phyloP scores from a whole-genome alignment of 2,888 invertebrate species.

The Drosophila aldrichi region DNA sequence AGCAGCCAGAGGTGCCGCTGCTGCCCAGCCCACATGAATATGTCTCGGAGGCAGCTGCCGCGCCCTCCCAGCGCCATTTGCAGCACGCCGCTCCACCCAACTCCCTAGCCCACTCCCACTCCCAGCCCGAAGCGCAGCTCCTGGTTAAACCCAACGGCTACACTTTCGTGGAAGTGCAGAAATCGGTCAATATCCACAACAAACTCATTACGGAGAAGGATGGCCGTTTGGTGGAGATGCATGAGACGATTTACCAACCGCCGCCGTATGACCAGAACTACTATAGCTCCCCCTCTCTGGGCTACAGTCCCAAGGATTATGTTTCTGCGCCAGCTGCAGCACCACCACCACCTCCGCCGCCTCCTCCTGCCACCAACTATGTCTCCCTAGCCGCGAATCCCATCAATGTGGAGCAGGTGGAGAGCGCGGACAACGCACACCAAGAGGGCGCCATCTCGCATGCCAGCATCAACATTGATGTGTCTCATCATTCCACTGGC shows the following conservation, averaged over 20 bases:
- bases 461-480: constrained; percentile 37
- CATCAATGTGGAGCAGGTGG: constrained; percentile 70
- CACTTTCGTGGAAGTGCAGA: constrained; percentile 88
- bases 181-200: constrained; percentile 87
- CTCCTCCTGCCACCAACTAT: constrained; percentile 45
- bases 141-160: constrained; percentile 83
- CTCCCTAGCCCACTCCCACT: not conserved
- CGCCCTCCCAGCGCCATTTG: constrained; percentile 45
- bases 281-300: constrained; percentile 6
- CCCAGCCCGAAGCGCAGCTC: constrained; percentile 28
- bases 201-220: constrained; percentile 84
- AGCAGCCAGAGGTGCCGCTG: constrained; percentile 15
- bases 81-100: constrained; percentile 44
- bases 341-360: constrained; percentile 11
- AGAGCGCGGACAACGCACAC: constrained; percentile 58
- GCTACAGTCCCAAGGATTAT: constrained; percentile 38
- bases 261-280: constrained; percentile 54
- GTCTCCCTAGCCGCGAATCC: constrained; percentile 74
- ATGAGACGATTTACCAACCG: constrained; percentile 81
- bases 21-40: constrained; percentile 74
- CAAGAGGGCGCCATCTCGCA: constrained; percentile 56
- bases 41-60: constrained; percentile 71
- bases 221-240: constrained; percentile 81
- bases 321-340: constrained; percentile 17
- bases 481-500: constrained; percentile 13